A percentile compares a stretch with the other conserved stretches of the same genome.
phyloP scores from a whole-genome alignment of 2,888 invertebrate genomes.

The Rotaria macrura region DNA sequence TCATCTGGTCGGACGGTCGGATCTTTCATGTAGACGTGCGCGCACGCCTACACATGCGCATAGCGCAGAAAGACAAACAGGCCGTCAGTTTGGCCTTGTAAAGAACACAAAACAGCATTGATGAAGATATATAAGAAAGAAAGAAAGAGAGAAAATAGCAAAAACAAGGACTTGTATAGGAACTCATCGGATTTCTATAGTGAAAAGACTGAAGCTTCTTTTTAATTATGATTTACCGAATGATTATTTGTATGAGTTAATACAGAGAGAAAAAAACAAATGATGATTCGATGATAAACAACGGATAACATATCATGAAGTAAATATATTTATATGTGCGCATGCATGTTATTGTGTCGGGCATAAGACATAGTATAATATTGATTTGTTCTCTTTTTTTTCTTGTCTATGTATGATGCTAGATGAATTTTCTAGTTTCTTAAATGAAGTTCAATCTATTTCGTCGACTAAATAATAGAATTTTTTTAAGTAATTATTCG shows the following conservation, averaged over 20 bases:
- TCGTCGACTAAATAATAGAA: too few relatives aligned
- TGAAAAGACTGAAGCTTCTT: neutral
- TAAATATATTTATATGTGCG: neutral
- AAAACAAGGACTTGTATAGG: neutral
- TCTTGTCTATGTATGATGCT: too few relatives aligned
- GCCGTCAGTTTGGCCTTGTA: neutral
- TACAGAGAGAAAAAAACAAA: neutral
- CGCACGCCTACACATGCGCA: neutral
- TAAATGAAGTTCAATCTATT: too few relatives aligned
- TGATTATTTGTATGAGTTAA: neutral
- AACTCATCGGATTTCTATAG: neutral
- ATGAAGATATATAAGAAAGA: neutral
- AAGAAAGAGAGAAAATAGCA: neutral
- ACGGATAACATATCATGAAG: neutral
- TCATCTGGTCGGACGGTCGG: neutral
- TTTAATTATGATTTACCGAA: neutral
- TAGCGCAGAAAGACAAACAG: neutral
- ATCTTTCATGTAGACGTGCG: neutral
- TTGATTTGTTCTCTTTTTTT: too few relatives aligned
- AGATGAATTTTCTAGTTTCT: too few relatives aligned
- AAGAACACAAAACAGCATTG: neutral
- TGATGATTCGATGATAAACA: neutral
- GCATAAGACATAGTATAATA: too few relatives aligned
- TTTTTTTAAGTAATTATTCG: too few relatives aligned
- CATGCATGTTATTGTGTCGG: neutral